Evolutionary conservation across 1,140 invertebrate species (phyloP), one percentile per base, ranked within the genome.

Genomic region (Caenorhabditis latens): DNA sequence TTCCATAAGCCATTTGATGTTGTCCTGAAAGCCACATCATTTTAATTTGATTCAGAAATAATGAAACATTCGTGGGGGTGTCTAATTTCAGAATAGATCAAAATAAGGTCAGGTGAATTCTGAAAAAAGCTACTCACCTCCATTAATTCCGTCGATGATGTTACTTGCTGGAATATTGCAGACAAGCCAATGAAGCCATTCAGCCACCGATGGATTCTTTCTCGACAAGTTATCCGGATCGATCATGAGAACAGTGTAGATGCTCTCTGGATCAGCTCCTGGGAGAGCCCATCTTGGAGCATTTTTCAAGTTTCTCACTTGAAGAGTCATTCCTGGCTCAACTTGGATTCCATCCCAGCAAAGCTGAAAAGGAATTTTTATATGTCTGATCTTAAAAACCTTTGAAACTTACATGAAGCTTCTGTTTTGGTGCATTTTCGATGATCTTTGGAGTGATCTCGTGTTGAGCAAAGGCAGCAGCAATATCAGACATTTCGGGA

Each of bases 141-240:
- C 90, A 40, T 92, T 91, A 63, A 91, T 91, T 83, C 90, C 91
- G 71, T 91, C 91, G 84, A 88, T 88, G 79, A 92, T 90, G 71
- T 92, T 92, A 61, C 88, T 90, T 21, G 92, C 91, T 19, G 92
- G 91, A 84, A 92, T 92, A 84, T 92, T 92, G 21, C 85, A 89
- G 7, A 90, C 91, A 40, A 92, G 87, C 91, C 91, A 92, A 67
- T 92, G 91, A 63, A 92, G 90, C 91, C 91, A 92, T 86, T 93
- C 92, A 32, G 91, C 91, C 21, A 92, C 91, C 14, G 90, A 90
- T 16, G 91, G 91, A 63, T 92, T 92, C 75, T 92, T 91, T 21
- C 91, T 85, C 1, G 90, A 91, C 21, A 92, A 86, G 82, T 92
- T 92, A 85, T 92, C 91, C 4, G 91, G 91, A 87, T 92, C 91